Percentiles rank a stretch among this genome's conserved stretches.
phyloP scores from a whole-genome alignment of 2,888 invertebrate genomes.

The Leptinotarsa juncta region DNA sequence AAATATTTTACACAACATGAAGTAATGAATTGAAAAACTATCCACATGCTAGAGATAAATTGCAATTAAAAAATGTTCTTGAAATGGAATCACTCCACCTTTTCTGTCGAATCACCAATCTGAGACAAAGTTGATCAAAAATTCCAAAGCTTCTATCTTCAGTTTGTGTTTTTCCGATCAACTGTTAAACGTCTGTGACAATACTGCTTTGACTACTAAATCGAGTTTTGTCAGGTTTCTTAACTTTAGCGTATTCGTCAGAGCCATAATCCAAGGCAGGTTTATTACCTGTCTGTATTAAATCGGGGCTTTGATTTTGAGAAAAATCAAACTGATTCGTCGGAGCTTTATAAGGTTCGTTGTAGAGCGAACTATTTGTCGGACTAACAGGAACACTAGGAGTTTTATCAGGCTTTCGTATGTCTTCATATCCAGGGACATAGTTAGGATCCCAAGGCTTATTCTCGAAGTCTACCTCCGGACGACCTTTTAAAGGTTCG shows the following conservation, averaged over 20 bases:
- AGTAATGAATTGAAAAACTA: slow-evolving; percentile 28
- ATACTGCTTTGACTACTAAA: slow-evolving; percentile 61
- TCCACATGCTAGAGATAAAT: slow-evolving; percentile 54
- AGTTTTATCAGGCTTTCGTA: slow-evolving; percentile 6
- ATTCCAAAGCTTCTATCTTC: background rate
- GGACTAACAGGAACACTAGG: slow-evolving; percentile 45
- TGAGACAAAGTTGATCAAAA: too few species aligned
- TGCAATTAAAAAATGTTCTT: background rate
- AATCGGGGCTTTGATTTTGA: slow-evolving; percentile 47
- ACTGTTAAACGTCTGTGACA: slow-evolving; percentile 57
- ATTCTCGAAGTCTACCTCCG: slow-evolving; percentile 83
- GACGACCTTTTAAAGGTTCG: slow-evolving; percentile 80
- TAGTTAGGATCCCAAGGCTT: slow-evolving; percentile 80
- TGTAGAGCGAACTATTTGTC: slow-evolving; percentile 40
- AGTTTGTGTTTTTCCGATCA: slow-evolving; percentile 24
- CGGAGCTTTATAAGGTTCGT: slow-evolving; percentile 5
- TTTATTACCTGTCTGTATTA: slow-evolving; percentile 42
- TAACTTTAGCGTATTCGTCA: slow-evolving; percentile 55
- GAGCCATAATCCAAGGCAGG: slow-evolving; percentile 46
- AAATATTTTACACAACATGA: slow-evolving; percentile 18
- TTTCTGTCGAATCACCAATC: background rate
- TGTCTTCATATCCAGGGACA: slow-evolving; percentile 59
- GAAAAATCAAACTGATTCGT: slow-evolving; percentile 46
- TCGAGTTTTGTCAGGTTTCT: slow-evolving; percentile 48
- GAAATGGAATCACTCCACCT: background rate